Conservation (phyloP, 2,888 invertebrate species). For the Drosophila siamana region DNA sequence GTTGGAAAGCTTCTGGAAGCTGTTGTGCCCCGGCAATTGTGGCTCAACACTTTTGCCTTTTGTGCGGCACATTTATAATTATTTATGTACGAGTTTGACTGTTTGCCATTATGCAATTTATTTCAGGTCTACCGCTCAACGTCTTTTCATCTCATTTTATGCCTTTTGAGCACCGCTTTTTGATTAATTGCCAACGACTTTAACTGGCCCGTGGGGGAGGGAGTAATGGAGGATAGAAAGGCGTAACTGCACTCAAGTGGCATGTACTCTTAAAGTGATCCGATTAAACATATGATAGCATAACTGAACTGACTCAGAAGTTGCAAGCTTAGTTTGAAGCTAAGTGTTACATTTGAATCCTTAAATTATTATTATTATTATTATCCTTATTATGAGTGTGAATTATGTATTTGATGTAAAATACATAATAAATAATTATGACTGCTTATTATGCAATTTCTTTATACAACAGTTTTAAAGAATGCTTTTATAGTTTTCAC, state of each 20-base stretch:
- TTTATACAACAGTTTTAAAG: too few species aligned
- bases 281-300: neutral
- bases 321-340: neutral
- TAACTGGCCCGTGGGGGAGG: neutral
- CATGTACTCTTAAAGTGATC: neutral
- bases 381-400: too few species aligned
- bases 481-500: too few species aligned
- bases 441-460: too few species aligned
- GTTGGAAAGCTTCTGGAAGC: slow-evolving; percentile 42
- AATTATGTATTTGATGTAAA: too few species aligned
- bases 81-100: slow-evolving; percentile 57
- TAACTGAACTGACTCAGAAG: neutral
- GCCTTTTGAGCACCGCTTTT: slow-evolving; percentile 64
- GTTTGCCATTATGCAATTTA: slow-evolving; percentile 71
- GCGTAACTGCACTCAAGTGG: neutral
- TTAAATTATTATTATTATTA: too few species aligned
- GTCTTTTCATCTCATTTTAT: slow-evolving; percentile 67
- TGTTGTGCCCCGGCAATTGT: slow-evolving; percentile 36
- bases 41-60: slow-evolving; percentile 71
- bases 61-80: slow-evolving; percentile 55
- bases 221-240: neutral
- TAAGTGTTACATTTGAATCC: too few species aligned
- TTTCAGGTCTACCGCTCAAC: slow-evolving; percentile 68
- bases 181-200: slow-evolving; percentile 70
- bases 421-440: too few species aligned